phyloP scores from a whole-genome alignment of 2,797 vertebrate genomes.

The Schizopygopsis malacanthus region DNA sequence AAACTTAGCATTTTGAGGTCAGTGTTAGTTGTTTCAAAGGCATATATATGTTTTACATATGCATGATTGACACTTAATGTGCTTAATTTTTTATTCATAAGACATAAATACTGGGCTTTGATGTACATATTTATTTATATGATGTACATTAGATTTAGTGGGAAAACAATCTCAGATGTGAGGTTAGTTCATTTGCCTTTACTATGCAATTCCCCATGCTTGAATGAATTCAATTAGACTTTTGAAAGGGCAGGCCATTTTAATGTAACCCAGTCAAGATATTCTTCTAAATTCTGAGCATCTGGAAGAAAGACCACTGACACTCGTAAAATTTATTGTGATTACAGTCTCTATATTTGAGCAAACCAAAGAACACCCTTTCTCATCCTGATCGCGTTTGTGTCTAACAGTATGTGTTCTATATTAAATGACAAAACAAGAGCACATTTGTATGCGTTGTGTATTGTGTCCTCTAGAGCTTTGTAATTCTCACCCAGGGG shows the following conservation, averaged over 20 bases:
- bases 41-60: not conserved
- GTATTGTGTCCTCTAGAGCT: conserved; percentile 41
- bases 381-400: conserved; percentile 33
- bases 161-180: conserved; percentile 60
- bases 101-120: conserved; percentile 38
- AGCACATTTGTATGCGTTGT: conserved; percentile 45
- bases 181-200: conserved; percentile 63
- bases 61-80: conserved; percentile 6
- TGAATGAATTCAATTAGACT: conserved; percentile 68
- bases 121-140: conserved; percentile 25
- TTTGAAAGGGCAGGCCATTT: conserved; percentile 64
- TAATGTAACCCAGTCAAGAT: conserved; percentile 58
- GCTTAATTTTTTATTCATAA: conserved; percentile 32
- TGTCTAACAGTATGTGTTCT: conserved; percentile 13
- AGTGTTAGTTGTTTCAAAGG: conserved; percentile 14
- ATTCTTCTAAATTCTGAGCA: conserved; percentile 51
- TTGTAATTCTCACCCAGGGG: conserved; percentile 73
- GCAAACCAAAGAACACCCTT: conserved; percentile 28
- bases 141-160: conserved; percentile 48
- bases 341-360: conserved; percentile 42
- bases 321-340: conserved; percentile 39
- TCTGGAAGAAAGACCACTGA: conserved; percentile 43
- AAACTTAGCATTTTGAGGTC: conserved; percentile 7
- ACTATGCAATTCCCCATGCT: conserved; percentile 64
- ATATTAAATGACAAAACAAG: conserved; percentile 39